Base-by-base conservation (phyloP, 2,113 vertebrate species). In the Syngnathoides biaculeatus region DNA sequence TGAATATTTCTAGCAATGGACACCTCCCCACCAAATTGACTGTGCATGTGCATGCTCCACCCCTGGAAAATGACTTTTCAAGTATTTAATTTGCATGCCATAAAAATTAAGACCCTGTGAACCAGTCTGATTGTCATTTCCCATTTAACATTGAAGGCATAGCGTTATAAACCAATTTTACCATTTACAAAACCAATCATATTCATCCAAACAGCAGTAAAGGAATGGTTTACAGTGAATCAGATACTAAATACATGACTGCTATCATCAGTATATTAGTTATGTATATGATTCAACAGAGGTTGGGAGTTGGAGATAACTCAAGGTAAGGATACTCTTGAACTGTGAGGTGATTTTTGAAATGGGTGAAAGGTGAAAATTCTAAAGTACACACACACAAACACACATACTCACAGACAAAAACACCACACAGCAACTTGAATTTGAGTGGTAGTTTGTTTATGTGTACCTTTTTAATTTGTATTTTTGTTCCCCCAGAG, bases 401-500 rank as follows among this genome's bases (percentile, higher is more conserved):
- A n/a, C n/a, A n/a, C n/a, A n/a, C n/a, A n/a, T n/a, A n/a, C n/a
- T n/a, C n/a, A n/a, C n/a, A n/a, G n/a, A n/a, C n/a, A n/a, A n/a
- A n/a, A n/a, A n/a, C n/a, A n/a, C n/a, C 2, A 66, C n/a, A 42
- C 52, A 12, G 55, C 67, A 62, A 64, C 73, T 53, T 64, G 57
- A 22, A 45, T 73, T 52, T 8, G 19, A 19, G 60, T 0, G 35
- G 20, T 45, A 42, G 39, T 64, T 59, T 71, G 71, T 60, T 66
- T 67, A 11, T 67, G 53, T 74, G 68, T 35, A 64, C 26, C 35
- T 50, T 79, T 39, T 22, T 69, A 64, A 67, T 52, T 65, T 48
- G 35, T 65, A 50, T 53, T 77, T 35, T 70, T 30, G 30, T 65
- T 74, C 55, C 69, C 15, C 61, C 10, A 63, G 61, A 71, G 69